Base-by-base conservation (phyloP, 2,113 vertebrate species). In the Pterophyllum scalare region DNA sequence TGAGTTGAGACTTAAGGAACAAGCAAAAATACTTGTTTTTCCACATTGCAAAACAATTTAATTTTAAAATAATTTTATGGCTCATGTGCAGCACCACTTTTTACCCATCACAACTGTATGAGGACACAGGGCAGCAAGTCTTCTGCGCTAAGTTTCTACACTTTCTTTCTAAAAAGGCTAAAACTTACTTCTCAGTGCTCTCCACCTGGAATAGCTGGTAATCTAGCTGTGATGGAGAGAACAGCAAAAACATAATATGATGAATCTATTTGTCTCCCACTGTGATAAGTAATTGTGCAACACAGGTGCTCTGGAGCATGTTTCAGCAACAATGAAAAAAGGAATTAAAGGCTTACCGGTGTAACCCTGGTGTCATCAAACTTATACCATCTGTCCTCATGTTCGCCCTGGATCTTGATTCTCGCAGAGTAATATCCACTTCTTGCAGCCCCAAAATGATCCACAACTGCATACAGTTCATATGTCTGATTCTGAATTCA, bases 281-380 rank as follows among this genome's bases (percentile, higher is more conserved):
- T 11, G 5, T 6, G 6, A 33, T 4, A 33, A 35, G 43, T 65
- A 3, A 65, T n/a, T 65, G 35, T 0, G n/a, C 62, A 46, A 46
- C 22, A 0, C 1, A 0, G 38, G 1, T 64, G 33, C 8, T 64
- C 38, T 0, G 20, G 13, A 8, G 14, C 22, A 22, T 64, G 33
- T 64, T 64, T 64, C 0, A 46, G 38, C 64, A 46, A 20, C 0
- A 49, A 0, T 70, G 65, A 70, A 70, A 0, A 49, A 49, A 0
- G 1, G 24, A 28, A 3, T 49, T 65, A 13, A 12, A 26, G 3
- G 49, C 76, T 89, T 89, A 95, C 95, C 94, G 5, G 0, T 13
- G 6, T 79, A 52, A 95, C 93, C 0, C 0, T 0, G 0, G 0
- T 0, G 58, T 96, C 95, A 65, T 94, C 26, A 1, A 95, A 96